These are phyloP conservation scores for Chascanopsetta lugubris DNA, from an alignment of 2,113 vertebrate genomes.

Conservation along the genomic window DNA sequence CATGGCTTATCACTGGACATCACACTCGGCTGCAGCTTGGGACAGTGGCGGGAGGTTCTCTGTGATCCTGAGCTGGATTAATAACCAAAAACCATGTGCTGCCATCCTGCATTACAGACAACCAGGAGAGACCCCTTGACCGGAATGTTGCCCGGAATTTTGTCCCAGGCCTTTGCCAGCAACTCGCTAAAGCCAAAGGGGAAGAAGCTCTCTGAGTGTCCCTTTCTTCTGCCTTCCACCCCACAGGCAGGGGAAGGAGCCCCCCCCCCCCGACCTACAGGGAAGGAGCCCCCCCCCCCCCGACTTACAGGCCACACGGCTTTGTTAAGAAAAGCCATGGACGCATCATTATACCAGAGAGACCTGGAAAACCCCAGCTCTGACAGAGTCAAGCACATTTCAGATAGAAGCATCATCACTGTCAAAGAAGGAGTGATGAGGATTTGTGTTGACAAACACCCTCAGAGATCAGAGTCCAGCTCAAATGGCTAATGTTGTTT, in stretches of 20 bases:
- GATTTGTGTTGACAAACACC: too few relatives aligned
- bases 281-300: too few relatives aligned
- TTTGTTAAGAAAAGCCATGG: too few relatives aligned
- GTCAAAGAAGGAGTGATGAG: not conserved
- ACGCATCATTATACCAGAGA: too few relatives aligned
- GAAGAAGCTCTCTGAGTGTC: slow-evolving; percentile 1
- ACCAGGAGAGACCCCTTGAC: slow-evolving; percentile 18
- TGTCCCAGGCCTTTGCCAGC: slow-evolving; percentile 13
- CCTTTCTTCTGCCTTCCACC: not conserved
- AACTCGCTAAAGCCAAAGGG: not conserved
- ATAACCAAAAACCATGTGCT: slow-evolving; percentile 7
- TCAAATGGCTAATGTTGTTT: not conserved
- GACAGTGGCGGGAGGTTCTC: slow-evolving; percentile 11
- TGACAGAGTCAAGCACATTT: not conserved
- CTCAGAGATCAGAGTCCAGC: too few relatives aligned
- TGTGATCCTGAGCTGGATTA: slow-evolving; percentile 17
- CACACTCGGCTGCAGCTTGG: slow-evolving; percentile 9
- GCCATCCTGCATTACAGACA: slow-evolving; percentile 2
- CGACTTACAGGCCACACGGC: too few relatives aligned
- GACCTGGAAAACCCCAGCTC: not conserved
- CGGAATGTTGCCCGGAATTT: slow-evolving; percentile 30
- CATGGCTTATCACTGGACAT: slow-evolving; percentile 40
- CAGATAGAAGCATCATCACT: too few relatives aligned
- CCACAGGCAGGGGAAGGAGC: not conserved
- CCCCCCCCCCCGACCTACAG: too few relatives aligned